Evolutionary conservation across 2,888 invertebrate genomes (phyloP).

Genomic region (Spilosoma lubricipeda): DNA sequence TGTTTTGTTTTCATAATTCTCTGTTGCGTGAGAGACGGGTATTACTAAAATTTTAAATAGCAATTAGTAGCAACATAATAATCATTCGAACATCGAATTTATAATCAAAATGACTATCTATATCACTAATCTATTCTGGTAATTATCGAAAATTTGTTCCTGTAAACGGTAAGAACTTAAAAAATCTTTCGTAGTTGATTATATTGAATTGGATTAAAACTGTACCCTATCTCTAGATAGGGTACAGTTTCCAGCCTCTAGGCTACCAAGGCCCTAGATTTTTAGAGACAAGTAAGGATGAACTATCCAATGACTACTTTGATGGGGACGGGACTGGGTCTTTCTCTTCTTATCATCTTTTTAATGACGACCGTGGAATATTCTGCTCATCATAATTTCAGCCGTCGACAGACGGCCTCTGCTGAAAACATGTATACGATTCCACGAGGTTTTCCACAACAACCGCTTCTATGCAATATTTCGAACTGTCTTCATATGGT

Average conservation of each 20-base stretch:
- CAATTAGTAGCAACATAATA: not conserved
- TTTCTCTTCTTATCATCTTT: not conserved
- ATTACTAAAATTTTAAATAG: not conserved
- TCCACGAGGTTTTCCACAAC: too few species aligned
- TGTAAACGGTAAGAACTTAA: too few species aligned
- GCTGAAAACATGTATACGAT: too few species aligned
- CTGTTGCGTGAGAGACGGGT: slow-evolving; percentile 7
- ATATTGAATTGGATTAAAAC: not conserved
- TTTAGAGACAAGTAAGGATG: not conserved
- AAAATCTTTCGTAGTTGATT: not conserved
- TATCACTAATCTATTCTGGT: not conserved
- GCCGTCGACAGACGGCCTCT: too few species aligned
- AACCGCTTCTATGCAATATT: too few species aligned
- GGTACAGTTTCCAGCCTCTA: too few species aligned
- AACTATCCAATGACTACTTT: not conserved
- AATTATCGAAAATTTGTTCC: not conserved
- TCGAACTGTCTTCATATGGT: too few species aligned
- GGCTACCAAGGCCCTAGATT: not conserved
- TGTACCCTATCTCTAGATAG: too few species aligned
- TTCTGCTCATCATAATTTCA: not conserved
- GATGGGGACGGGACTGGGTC: not conserved
- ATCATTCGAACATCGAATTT: not conserved
- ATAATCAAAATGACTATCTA: not conserved
- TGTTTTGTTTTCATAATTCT: slow-evolving; percentile 12
- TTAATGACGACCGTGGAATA: not conserved